phyloP scores from a whole-genome alignment of 1,140 invertebrate genomes.

The Atta colombica region DNA sequence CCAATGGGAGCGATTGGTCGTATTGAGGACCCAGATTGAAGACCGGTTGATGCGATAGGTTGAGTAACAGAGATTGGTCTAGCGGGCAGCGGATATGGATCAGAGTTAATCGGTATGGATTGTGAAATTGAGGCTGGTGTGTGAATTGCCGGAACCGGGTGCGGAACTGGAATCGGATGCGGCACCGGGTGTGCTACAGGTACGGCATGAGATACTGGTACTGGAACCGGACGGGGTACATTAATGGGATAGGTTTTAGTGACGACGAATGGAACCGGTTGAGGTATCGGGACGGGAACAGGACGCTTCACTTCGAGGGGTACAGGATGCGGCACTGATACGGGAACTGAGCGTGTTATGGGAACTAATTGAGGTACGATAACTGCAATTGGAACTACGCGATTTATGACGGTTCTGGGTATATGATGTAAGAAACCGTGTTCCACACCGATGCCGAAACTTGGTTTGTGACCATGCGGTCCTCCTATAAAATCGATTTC shows the following conservation, averaged over 20 bases:
- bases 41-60: not conserved
- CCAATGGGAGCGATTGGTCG: conserved; percentile 1
- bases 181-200: conserved; percentile 80
- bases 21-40: not conserved
- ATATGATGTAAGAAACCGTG: not conserved
- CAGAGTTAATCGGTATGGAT: too few relatives aligned
- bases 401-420: conserved; percentile 41
- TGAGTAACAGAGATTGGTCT: not conserved
- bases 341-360: conserved; percentile 64
- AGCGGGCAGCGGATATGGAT: not conserved
- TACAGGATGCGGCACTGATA: conserved; percentile 80
- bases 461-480: not conserved
- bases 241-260: conserved; percentile 20
- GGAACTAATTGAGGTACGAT: conserved; percentile 43
- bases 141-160: not conserved
- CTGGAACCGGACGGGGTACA: conserved; percentile 42
- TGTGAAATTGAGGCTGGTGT: conserved; percentile 75
- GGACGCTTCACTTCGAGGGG: conserved; percentile 79
- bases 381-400: conserved; percentile 47
- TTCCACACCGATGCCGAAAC: not conserved
- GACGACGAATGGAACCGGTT: conserved; percentile 4
- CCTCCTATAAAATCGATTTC: not conserved
- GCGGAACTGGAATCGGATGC: conserved; percentile 60
- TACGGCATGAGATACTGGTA: conserved; percentile 61
- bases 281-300: conserved; percentile 57